Percentiles rank a stretch among this genome's conserved stretches.
Evolutionary conservation across 2,797 vertebrate species (phyloP).

Genomic region (Myiotriccus ornatus): DNA sequence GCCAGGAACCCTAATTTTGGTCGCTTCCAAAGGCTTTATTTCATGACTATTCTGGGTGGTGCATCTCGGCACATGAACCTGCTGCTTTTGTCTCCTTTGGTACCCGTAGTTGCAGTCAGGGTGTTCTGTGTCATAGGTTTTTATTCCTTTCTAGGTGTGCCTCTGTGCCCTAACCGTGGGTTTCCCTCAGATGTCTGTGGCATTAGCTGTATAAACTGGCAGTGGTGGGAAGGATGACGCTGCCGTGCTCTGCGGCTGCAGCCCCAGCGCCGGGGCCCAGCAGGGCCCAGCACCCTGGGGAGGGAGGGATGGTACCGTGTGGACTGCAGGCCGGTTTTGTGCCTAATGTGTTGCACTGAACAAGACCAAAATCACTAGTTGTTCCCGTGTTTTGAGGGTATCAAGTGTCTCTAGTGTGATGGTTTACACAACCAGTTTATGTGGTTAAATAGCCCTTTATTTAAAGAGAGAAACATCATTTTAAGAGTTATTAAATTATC

Average conservation of each 20-base stretch:
- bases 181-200: conserved; percentile 26
- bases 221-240: background rate
- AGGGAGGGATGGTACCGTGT: background rate
- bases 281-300: background rate
- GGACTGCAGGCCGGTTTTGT: conserved; percentile 65
- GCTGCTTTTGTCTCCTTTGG: conserved; percentile 69
- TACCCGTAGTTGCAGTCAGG: conserved; percentile 52
- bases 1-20: conserved; percentile 13
- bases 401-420: conserved; percentile 82
- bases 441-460: conserved; percentile 84
- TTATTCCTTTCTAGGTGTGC: conserved; percentile 59
- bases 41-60: conserved; percentile 56
- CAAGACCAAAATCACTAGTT: conserved; percentile 76
- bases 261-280: background rate
- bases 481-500: conserved; percentile 81
- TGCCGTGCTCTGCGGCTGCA: background rate
- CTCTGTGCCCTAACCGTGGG: conserved; percentile 51
- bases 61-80: conserved; percentile 29
- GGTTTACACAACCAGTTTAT: conserved; percentile 84
- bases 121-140: conserved; percentile 62
- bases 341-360: conserved; percentile 87
- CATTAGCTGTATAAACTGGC: background rate
- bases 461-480: conserved; percentile 79
- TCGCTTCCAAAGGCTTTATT: conserved; percentile 58
- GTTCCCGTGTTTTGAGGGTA: conserved; percentile 74